Evolutionary conservation across 1,140 invertebrate genomes (phyloP), one percentile per base, ranked within the genome.

Genomic region (Ceratoteleas bidentatus): DNA sequence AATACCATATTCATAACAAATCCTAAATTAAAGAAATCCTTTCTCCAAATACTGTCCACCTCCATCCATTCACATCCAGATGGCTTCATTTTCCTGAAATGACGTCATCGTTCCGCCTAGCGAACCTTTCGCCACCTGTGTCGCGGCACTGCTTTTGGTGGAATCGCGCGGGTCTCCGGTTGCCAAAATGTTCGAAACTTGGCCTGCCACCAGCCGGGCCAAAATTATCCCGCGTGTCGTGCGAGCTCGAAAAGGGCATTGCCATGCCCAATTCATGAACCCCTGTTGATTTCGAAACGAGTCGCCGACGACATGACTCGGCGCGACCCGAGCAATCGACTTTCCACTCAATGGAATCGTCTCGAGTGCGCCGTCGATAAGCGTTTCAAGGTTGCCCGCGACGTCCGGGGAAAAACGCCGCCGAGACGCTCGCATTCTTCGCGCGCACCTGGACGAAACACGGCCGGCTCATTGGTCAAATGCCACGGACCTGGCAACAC

Each of bases 311-410:
- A 14, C 38, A 15, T 40, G 61, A 32, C 45, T 32, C 24, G 49
- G 4, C 43, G 8, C 57, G 47, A 38, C 54, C 50, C 43, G 43
- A 40, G 52, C 43, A 61, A 60, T 60, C 45, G 32, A 36, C 70
- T 74, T 61, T 64, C 60, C 70, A 62, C 70, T 74, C 60, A 52
- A 73, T 73, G 47, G 49, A 56, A 73, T 73, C 56, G 69, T 73
- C 58, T 73, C 69, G 57, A 72, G 68, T 47, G n/a, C n/a, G 57
- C 40, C 40, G 68, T 61, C 68, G 69, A 73, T 73, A 73, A 73
- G 69, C 58, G 40, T 47, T 54, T 64, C 69, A 73, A 73, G 69
- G 69, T 56, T 73, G 58, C 10, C 47, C 40, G 53, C 45, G 43
- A 33, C 45, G 45, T 62, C 47, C 40, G 65, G 49, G 60, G 70